Evolutionary conservation across 2,888 invertebrate genomes (phyloP).

Genomic region (Lamproptera curius): DNA sequence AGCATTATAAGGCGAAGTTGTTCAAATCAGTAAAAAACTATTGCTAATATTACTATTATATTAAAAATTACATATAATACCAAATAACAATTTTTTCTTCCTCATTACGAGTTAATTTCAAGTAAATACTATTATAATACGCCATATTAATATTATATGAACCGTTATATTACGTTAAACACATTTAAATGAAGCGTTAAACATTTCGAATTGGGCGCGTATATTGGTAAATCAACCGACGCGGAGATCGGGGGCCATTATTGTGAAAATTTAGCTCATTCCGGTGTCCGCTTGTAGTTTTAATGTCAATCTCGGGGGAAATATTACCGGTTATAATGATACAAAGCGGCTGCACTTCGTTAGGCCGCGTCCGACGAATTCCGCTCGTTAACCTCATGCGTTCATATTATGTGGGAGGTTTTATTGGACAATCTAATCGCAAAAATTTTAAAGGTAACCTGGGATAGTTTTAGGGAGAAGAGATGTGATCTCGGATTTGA

Average conservation of each 20-base stretch:
- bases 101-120: too few species aligned
- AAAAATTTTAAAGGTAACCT: too few species aligned
- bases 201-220: slow-evolving; percentile 58
- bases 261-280: slow-evolving; percentile 53
- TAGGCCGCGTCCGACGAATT: slow-evolving; percentile 36
- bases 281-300: slow-evolving; percentile 48
- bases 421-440: neutral
- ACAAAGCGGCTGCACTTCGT: slow-evolving; percentile 53
- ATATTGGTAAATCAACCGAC: slow-evolving; percentile 55
- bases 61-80: too few species aligned
- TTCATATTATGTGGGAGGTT: slow-evolving; percentile 2
- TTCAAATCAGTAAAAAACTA: too few species aligned
- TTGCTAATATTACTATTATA: too few species aligned
- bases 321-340: slow-evolving; percentile 60
- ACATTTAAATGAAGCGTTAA: slow-evolving; percentile 58
- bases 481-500: too few species aligned
- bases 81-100: too few species aligned
- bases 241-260: slow-evolving; percentile 47
- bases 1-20: too few species aligned
- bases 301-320: slow-evolving; percentile 48
- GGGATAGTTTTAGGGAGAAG: too few species aligned
- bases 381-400: slow-evolving; percentile 19
- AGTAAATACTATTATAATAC: too few species aligned
- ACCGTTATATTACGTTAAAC: slow-evolving; percentile 22
- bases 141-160: too few species aligned